Evolutionary conservation across 2,888 invertebrate species (phyloP).

Genomic region (Sialis lutaria): DNA sequence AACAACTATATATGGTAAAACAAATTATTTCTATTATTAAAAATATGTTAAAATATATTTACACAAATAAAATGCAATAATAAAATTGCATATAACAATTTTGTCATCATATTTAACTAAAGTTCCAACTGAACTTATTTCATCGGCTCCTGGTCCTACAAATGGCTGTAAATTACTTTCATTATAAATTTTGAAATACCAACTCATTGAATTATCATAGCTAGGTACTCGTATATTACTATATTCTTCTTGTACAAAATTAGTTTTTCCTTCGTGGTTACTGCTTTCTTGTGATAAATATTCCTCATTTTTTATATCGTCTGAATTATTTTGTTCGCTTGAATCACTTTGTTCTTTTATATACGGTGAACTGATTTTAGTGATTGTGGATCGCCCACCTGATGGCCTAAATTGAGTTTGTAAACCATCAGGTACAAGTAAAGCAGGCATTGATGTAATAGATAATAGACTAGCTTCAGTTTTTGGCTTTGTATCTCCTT

Average conservation of each 20-base stretch:
- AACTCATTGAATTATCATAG: conserved; percentile 42
- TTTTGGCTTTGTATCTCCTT: conserved; percentile 1
- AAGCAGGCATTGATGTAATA: conserved; percentile 37
- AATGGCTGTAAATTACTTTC: conserved; percentile 36
- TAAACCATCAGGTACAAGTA: conserved; percentile 41
- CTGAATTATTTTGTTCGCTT: conserved; percentile 13
- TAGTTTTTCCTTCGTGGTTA: not conserved
- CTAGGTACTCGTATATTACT: conserved; percentile 24
- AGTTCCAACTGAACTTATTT: too few relatives aligned
- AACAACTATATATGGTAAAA: not conserved
- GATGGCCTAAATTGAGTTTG: conserved; percentile 24
- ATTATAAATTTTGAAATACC: conserved; percentile 80
- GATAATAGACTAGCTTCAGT: conserved; percentile 4
- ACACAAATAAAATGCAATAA: not conserved
- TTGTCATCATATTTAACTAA: not conserved
- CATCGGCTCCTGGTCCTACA: conserved; percentile 16
- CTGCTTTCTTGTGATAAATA: not conserved
- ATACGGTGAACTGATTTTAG: conserved; percentile 34
- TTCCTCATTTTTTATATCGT: conserved; percentile 7
- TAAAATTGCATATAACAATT: not conserved
- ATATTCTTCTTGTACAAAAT: conserved; percentile 5
- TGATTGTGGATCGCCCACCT: conserved; percentile 37
- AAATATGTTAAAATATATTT: not conserved
- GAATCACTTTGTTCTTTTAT: conserved; percentile 10
- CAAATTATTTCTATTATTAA: not conserved